A percentile compares a stretch with the other conserved stretches of the same genome.
phyloP scores from a whole-genome alignment of 2,888 invertebrate species.

The Ochropleura plecta region DNA sequence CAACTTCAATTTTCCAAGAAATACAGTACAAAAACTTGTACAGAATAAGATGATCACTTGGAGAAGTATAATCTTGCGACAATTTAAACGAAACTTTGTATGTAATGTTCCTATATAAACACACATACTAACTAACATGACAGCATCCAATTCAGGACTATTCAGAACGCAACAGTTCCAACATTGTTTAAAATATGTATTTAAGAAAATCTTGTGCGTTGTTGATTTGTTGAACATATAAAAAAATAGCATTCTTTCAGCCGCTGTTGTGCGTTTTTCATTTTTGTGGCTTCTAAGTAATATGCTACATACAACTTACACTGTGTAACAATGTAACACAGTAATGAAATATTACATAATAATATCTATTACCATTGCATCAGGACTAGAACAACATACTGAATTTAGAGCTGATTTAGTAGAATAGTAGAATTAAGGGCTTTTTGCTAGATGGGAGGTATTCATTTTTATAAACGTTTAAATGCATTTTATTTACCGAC shows the following conservation, averaged over 20 bases:
- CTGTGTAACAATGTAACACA: constrained; percentile 12
- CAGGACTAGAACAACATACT: not conserved
- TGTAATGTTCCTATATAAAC: not conserved
- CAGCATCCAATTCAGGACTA: constrained; percentile 5
- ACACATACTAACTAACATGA: not conserved
- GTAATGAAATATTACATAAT: constrained; percentile 8
- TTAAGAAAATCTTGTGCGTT: not conserved
- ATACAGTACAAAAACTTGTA: constrained; percentile 62
- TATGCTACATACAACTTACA: constrained; percentile 29
- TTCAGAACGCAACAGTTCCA: not conserved
- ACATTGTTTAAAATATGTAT: not conserved
- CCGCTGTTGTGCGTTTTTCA: constrained; percentile 15
- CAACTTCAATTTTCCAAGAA: constrained; percentile 71
- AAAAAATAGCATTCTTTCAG: constrained; percentile 1
- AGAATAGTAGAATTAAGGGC: no score
- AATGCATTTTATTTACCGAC: constrained; percentile 1
- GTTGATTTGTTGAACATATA: constrained; percentile 4
- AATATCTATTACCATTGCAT: not conserved
- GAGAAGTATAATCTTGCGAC: constrained; percentile 51
- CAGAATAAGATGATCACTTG: constrained; percentile 63
- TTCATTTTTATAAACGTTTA: not conserved
- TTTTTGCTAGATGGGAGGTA: not conserved
- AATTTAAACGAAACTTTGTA: constrained; percentile 36
- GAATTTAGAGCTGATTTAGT: not conserved
- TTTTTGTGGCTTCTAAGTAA: constrained; percentile 39